Evolutionary conservation across 2,888 invertebrate species (phyloP).

Genomic region (Germaria angustata): DNA sequence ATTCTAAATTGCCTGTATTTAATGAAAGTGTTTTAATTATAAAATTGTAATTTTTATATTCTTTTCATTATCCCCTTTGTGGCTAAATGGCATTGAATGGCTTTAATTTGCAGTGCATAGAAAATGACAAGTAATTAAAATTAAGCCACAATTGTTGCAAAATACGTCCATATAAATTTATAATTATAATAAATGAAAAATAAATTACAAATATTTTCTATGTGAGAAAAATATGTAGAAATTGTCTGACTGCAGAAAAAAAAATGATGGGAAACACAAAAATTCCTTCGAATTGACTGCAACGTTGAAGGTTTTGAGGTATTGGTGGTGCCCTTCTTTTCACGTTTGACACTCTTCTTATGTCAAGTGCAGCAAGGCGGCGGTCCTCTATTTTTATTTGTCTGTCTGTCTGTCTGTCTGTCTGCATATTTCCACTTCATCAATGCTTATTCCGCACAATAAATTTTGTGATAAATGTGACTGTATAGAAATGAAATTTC

Average conservation of each 20-base stretch:
- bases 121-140: slow-evolving; percentile 66
- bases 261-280: background rate
- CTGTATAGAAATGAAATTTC: slow-evolving; percentile 43
- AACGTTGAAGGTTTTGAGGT: background rate
- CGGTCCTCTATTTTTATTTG: background rate
- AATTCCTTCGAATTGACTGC: background rate
- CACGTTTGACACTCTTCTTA: background rate
- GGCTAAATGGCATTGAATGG: slow-evolving; percentile 28
- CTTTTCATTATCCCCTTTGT: background rate
- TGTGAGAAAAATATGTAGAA: background rate
- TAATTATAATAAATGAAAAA: background rate
- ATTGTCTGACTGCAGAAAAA: no score
- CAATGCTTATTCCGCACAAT: slow-evolving; percentile 80
- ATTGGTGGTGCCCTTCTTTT: background rate
- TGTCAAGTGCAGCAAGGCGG: background rate
- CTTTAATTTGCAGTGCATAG: slow-evolving; percentile 25
- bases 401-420: slow-evolving; percentile 38
- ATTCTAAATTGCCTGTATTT: slow-evolving; percentile 29
- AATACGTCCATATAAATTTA: background rate
- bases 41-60: slow-evolving; percentile 20
- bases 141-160: slow-evolving; percentile 3
- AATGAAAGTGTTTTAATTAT: slow-evolving; percentile 29
- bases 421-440: slow-evolving; percentile 78
- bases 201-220: background rate
- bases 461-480: slow-evolving; percentile 79